Evolutionary conservation across 2,113 vertebrate genomes (phyloP).

Genomic region (Arizona elegans): DNA sequence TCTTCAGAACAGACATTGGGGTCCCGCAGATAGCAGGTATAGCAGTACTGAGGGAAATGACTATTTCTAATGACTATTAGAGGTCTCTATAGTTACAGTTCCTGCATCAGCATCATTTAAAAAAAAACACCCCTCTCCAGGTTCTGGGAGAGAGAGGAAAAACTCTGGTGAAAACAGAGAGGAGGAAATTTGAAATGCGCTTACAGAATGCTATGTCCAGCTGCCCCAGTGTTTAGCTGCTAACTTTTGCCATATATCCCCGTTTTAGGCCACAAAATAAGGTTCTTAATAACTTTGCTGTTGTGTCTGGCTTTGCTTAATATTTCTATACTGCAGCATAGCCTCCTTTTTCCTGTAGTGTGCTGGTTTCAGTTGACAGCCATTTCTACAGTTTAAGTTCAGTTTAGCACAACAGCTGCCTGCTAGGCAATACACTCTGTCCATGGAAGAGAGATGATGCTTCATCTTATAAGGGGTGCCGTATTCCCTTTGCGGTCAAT

Average conservation of each 20-base stretch:
- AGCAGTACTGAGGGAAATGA: background rate
- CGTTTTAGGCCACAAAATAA: background rate
- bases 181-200: background rate
- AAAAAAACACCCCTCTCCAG: background rate
- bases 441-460: conserved; percentile 1
- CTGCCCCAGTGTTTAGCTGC: background rate
- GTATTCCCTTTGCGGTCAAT: background rate
- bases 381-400: background rate
- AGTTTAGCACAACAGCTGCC: background rate
- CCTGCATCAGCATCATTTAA: background rate
- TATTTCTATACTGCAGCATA: background rate
- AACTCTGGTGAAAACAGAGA: background rate
- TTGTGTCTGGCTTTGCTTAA: background rate
- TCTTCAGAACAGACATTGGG: background rate
- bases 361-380: background rate
- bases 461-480: background rate
- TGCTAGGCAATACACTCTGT: background rate
- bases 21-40: background rate
- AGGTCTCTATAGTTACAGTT: background rate
- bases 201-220: background rate
- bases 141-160: background rate
- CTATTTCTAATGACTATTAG: background rate
- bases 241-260: background rate
- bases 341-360: background rate
- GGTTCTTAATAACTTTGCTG: background rate